Conservation (phyloP, 2,888 invertebrate genomes). For the Ephialtes manifestator region DNA sequence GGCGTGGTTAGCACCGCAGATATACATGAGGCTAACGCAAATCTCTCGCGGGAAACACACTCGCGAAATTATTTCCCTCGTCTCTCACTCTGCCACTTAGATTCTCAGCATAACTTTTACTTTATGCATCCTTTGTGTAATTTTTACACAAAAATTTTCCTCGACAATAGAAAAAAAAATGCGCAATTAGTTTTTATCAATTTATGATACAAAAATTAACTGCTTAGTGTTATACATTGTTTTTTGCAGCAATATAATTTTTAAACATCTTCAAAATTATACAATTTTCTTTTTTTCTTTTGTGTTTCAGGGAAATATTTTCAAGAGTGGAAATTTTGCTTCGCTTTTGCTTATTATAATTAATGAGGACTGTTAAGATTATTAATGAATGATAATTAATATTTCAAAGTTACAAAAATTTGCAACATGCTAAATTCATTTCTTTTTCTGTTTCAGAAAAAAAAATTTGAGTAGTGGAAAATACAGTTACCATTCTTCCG, state of each 20-base stretch:
- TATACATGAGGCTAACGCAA: slow-evolving; percentile 20
- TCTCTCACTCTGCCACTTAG: slow-evolving; percentile 17
- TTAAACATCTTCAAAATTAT: background rate
- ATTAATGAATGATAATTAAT: background rate
- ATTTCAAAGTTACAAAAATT: background rate
- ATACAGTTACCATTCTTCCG: too few relatives aligned
- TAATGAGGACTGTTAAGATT: too few relatives aligned
- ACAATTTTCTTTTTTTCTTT: too few relatives aligned
- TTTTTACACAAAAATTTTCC: background rate
- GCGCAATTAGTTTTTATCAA: background rate
- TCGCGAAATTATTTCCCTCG: slow-evolving; percentile 48
- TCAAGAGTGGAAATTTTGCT: too few relatives aligned
- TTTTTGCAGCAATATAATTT: background rate
- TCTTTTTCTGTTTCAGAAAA: too few relatives aligned
- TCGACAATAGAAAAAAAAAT: background rate
- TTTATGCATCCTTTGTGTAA: background rate
- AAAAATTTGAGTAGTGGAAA: too few relatives aligned
- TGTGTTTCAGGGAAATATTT: too few relatives aligned
- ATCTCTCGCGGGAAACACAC: slow-evolving; percentile 51
- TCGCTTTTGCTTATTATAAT: too few relatives aligned
- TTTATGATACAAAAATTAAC: background rate
- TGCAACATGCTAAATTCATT: too few relatives aligned
- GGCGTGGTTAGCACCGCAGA: slow-evolving; percentile 24
- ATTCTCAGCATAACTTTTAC: slow-evolving; percentile 4
- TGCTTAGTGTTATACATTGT: background rate